Evolutionary conservation across 2,888 invertebrate genomes (phyloP), one percentile per base, ranked within the genome.

Genomic region (Cistogaster globosa): DNA sequence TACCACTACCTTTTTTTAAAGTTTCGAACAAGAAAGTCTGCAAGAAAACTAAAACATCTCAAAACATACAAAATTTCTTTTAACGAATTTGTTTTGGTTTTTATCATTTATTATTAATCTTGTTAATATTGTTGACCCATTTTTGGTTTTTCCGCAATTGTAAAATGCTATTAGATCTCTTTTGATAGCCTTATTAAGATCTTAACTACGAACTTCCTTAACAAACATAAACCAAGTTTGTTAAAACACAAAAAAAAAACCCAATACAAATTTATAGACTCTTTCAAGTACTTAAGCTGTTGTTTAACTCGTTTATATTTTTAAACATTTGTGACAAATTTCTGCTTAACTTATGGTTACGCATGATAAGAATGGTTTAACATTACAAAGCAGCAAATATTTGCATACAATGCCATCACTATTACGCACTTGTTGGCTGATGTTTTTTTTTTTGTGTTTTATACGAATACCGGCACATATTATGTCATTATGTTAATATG

Each of bases 401-500:
- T 83, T 72, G 67, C 83, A 83, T 83, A 83, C 83, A 83, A 83
- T 83, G 60, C n/a, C 74, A 55, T n/a, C 80, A 55, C 45, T 78
- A 36, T 72, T 77, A 83, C 83, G 83, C 83, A 83, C 83, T 83
- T 83, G 76, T 67, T 77, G 58, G 48, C 65, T 65, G 57, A 9
- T 63, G 63, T 22, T 26, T 26, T 2, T 26, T 26, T 26, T 2
- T 26, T 26, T 26, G 1, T 26, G 26, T 42, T 57, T 71, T 48
- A 48, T 79, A 57, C 26, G 11, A 38, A 32, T 53, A 36, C 58
- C 55, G 76, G 63, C 84, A 79, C 72, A 79, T 74, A 84, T 84
- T 84, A 84, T 84, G 80, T 84, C 84, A 84, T 84, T 84, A 84
- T 84, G 80, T 67, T 84, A 84, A 84, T 84, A 12, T 7, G 32